Base-by-base conservation (phyloP, 2,113 vertebrate species). In the Petrocephalus zakoni region DNA sequence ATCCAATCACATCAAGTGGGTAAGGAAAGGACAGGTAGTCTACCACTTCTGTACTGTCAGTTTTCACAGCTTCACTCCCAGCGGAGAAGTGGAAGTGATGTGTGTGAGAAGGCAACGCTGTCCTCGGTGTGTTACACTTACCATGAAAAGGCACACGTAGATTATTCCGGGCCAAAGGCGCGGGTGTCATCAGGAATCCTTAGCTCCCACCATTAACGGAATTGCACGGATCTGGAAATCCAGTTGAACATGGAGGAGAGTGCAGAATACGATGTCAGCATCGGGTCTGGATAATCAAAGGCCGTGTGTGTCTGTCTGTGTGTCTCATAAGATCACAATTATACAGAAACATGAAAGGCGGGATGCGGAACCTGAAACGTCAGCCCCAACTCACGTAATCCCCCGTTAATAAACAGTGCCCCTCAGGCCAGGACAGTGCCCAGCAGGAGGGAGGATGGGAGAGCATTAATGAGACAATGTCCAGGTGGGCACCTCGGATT, bases 321-420 rank as follows among this genome's bases (percentile, higher is more conserved):
- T 82, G 51, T 49, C 9, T 47, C 11, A 15, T 11, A 46, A 75
- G 90, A 84, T 21, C 37, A 46, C 11, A 34, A 87, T 88, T 51
- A 88, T 19, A 82, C 42, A 90, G 89, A 94, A 82, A 91, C 88
- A 92, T 89, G 90, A 89, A 91, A 90, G 88, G 87, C 58, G 90
- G 22, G 49, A 91, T 91, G 90, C 55, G 92, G 89, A 89, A 91
- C 17, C 52, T 52, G 11, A 37, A 34, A 34, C 49, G 19, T 90
- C 88, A 17, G 90, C 87, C 53, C 37, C 64, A 53, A 87, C 86
- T n/a, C 89, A 89, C 90, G 91, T 47, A 90, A 94, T 93, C 92
- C 92, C 87, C 89, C 92, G 94, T 95, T 90, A 94, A 94, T 94
- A 94, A 94, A 93, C 88, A 88, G 95, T 94, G 88, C 89, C 68